Evolutionary conservation across 2,888 invertebrate genomes (phyloP).

Genomic region (Drosophila anomelani): DNA sequence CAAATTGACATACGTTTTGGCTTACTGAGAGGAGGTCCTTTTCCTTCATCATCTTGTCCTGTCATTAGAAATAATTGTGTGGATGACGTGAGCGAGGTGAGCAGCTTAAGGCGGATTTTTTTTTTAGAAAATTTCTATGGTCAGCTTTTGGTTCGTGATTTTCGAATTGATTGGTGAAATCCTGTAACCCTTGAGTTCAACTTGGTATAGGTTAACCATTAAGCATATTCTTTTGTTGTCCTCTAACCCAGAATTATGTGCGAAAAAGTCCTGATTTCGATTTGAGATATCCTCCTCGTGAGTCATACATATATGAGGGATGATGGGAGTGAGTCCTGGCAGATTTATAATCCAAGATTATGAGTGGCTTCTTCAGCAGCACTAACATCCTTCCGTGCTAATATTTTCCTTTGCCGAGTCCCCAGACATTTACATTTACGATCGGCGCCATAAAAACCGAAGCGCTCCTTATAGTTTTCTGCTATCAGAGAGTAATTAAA

Average conservation of each 20-base stretch:
- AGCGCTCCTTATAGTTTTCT: conserved; percentile 56
- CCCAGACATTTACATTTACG: conserved; percentile 43
- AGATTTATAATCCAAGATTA: conserved; percentile 59
- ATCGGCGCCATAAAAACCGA: conserved; percentile 56
- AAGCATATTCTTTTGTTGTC: conserved; percentile 52
- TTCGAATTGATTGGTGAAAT: conserved; percentile 60
- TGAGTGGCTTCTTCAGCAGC: conserved; percentile 6
- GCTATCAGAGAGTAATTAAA: conserved; percentile 71
- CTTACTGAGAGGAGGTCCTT: conserved; percentile 48
- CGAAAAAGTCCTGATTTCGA: conserved; percentile 60
- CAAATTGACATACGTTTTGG: conserved; percentile 79
- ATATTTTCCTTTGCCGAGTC: conserved; percentile 21
- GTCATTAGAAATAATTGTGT: conserved; percentile 75
- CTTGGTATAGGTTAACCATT: conserved; percentile 10
- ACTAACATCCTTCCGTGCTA: conserved; percentile 24
- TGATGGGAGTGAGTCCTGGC: conserved; percentile 29
- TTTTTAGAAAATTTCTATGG: conserved; percentile 42
- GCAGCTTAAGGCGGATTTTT: conserved; percentile 53
- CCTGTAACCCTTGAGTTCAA: conserved; percentile 47
- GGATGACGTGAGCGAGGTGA: conserved; percentile 49
- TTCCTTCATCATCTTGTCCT: conserved; percentile 63
- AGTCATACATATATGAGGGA: conserved; percentile 24
- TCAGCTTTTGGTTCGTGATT: conserved; percentile 60
- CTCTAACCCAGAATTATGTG: conserved; percentile 65
- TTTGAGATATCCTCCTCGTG: conserved; percentile 60